Evolutionary conservation across 2,797 vertebrate genomes (phyloP).

Genomic region (Morus bassanus): DNA sequence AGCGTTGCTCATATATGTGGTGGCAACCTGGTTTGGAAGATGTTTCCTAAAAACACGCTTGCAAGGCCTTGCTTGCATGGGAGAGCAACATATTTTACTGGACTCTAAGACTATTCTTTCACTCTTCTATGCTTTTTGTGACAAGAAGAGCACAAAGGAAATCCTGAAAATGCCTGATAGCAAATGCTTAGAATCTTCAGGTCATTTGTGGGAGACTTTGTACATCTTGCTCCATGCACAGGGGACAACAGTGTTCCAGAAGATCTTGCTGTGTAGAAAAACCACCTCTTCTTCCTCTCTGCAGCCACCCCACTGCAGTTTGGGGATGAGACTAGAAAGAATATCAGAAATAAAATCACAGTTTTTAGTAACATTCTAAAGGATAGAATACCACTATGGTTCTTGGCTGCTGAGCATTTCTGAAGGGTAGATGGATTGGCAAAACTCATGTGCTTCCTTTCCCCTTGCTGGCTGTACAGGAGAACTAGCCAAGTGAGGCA

Average conservation of each 20-base stretch:
- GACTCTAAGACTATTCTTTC: neutral
- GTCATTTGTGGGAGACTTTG: neutral
- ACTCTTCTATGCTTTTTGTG: neutral
- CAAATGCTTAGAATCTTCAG: neutral
- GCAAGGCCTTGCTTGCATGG: neutral
- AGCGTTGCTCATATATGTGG: neutral
- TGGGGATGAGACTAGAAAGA: neutral
- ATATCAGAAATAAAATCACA: neutral
- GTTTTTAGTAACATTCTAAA: neutral
- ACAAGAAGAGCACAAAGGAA: neutral
- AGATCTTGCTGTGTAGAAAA: neutral
- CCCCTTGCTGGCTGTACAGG: neutral
- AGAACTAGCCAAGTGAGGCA: neutral
- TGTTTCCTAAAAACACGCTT: neutral
- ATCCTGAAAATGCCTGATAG: neutral
- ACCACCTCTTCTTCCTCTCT: neutral
- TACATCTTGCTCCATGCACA: neutral
- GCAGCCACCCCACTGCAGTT: neutral
- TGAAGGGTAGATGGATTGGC: neutral
- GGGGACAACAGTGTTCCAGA: neutral
- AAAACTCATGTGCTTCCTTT: fast-evolving
- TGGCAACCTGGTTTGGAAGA: neutral
- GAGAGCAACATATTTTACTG: neutral
- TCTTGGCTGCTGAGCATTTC: neutral
- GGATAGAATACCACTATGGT: neutral